Base-by-base conservation (phyloP, 2,888 invertebrate species). In the Volucella zonaria region DNA sequence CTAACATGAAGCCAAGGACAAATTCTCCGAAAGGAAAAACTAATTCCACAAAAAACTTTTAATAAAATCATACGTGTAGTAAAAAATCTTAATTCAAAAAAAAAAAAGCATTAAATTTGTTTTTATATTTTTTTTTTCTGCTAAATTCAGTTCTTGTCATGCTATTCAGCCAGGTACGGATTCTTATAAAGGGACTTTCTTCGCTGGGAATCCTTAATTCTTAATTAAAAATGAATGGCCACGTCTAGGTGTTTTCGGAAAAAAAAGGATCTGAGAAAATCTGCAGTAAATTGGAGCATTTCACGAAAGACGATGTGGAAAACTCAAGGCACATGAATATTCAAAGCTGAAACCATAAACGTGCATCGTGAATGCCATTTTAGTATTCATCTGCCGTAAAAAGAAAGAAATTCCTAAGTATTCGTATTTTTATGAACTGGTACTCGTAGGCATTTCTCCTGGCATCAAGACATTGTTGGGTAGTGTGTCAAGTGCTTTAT, bases 381-480 rank as follows among this genome's bases (percentile, higher is more conserved):
- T 75, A 66, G 64, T 66, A 75, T 75, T 75, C 66, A 75, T 66
- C 66, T 51, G 15, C 75, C 75, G 75, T 75, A 58, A 75, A 31
- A 75, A 66, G 74, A 66, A 58, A 40, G 49, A 51, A 64, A 66
- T 75, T 66, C 58, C 66, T 58, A 31, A 49, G 66, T 75, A 66
- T 58, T 75, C 54, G 66, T 75, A 66, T 58, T 75, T 64, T 49
- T 66, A 56, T 64, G 66, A 64, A 74, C 74, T 74, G 31, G 31
- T 31, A 6, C 31, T 31, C 31, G 74, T 74, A 74, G 62, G 58
- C 66, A 66, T 75, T 75, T 66, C 58, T 4, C 31, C 6, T 31
- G 31, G 56, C 43, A 64, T 75, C 31, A 59, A 23, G 18, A 31
- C 59, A 70, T 59, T 58, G 31, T 59, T 66, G n/a, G 49, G 56